Percentiles rank a stretch among this genome's conserved stretches.
These are phyloP conservation scores for Gallinago stenura DNA, from an alignment of 2,797 vertebrate species.

Conservation along the genomic window DNA sequence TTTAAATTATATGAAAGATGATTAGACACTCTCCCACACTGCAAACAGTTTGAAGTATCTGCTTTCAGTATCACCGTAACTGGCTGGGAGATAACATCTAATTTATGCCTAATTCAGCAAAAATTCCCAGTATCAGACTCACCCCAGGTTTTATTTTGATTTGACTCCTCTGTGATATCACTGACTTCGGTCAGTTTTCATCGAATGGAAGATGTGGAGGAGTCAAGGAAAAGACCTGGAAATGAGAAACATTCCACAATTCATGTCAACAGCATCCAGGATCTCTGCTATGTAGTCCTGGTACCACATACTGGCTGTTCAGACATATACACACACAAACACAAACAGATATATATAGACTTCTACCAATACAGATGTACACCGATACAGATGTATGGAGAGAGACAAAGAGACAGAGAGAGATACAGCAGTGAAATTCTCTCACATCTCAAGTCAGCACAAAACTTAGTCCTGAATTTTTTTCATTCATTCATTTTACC, in stretches of 20 bases:
- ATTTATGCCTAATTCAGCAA: conserved; percentile 54
- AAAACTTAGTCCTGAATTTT: not conserved
- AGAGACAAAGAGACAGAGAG: not conserved
- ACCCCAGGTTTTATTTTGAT: not conserved
- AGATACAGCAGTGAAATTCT: not conserved
- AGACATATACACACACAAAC: not conserved
- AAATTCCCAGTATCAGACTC: conserved; percentile 16
- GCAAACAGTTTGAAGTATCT: conserved; percentile 43
- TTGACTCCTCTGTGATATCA: not conserved
- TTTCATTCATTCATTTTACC: not conserved
- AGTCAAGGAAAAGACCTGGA: not conserved
- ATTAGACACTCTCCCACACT: conserved; percentile 4
- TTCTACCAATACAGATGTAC: accelerated
- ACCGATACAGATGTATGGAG: not conserved
- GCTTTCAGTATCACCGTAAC: conserved; percentile 34
- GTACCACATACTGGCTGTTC: not conserved
- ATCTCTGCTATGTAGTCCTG: not conserved
- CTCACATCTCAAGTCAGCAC: not conserved
- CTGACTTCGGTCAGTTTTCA: not conserved
- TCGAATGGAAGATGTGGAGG: not conserved
- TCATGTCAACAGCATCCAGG: not conserved
- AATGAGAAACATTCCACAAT: not conserved
- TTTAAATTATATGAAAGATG: conserved; percentile 30
- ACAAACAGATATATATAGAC: not conserved
- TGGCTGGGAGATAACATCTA: conserved; percentile 51